Conservation (phyloP, 92 coral and sea anemone genomes). For the Palythoa grandis region DNA sequence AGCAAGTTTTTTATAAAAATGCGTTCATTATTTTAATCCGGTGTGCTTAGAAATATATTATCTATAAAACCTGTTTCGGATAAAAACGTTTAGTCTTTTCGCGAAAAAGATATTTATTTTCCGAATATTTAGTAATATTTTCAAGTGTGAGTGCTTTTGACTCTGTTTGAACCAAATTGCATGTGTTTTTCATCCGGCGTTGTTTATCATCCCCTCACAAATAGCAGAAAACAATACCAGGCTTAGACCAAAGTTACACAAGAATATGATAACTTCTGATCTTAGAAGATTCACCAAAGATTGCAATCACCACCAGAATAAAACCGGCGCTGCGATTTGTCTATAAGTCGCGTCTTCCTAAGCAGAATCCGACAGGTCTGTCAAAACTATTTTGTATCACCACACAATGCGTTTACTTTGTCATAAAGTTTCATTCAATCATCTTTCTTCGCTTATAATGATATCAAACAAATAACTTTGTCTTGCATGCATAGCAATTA, state of each 20-base stretch:
- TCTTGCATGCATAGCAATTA: constrained; percentile 39
- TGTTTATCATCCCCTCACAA: constrained; percentile 24
- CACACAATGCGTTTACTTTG: constrained; percentile 9
- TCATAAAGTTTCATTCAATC: constrained; percentile 35
- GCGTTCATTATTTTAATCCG: not conserved
- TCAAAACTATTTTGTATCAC: not conserved
- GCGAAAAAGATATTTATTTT: not conserved
- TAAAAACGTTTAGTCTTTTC: not conserved
- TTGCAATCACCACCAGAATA: not conserved
- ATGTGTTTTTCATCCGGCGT: constrained; percentile 1
- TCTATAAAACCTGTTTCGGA: not conserved
- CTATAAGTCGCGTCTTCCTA: not conserved
- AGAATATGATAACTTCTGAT: not conserved
- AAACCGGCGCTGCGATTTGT: not conserved
- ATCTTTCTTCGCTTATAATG: constrained; percentile 1
- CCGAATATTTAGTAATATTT: not conserved
- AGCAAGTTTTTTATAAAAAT: not conserved
- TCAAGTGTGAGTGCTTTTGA: constrained; percentile 4
- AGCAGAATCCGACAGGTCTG: constrained; percentile 34
- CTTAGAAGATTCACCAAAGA: not conserved
- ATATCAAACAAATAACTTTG: constrained; percentile 34
- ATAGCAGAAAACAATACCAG: constrained; percentile 7
- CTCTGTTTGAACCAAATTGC: constrained; percentile 7
- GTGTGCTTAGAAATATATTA: not conserved
- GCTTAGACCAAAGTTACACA: constrained; percentile 12